Conservation (phyloP, 2,888 invertebrate genomes). For the Anticlea derivata region DNA sequence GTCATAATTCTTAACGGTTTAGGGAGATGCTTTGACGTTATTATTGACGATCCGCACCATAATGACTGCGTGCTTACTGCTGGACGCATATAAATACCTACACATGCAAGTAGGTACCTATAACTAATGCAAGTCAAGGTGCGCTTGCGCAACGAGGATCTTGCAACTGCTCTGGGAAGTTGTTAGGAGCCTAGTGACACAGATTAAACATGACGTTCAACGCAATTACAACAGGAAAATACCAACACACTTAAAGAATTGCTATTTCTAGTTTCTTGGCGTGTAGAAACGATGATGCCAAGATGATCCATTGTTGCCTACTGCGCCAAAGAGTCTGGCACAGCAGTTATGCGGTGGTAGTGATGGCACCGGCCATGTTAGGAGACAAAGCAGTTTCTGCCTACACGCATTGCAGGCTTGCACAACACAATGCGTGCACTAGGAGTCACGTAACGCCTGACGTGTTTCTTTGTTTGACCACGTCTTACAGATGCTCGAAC, state of each 20-base stretch:
- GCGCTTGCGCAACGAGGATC: constrained; percentile 64
- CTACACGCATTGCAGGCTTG: constrained; percentile 42
- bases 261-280: too few species aligned
- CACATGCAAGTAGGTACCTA: too few species aligned
- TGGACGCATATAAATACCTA: too few species aligned
- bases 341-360: constrained; percentile 38
- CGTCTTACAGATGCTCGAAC: constrained; percentile 22
- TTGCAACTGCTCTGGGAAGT: constrained; percentile 40
- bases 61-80: constrained; percentile 39
- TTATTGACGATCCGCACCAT: constrained; percentile 47
- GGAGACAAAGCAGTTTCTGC: constrained; percentile 52
- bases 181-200: constrained; percentile 33
- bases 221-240: constrained; percentile 31
- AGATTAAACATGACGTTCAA: constrained; percentile 32
- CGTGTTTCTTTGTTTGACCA: constrained; percentile 37
- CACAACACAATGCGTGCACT: constrained; percentile 42
- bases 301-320: constrained; percentile 35
- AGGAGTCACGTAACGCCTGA: constrained; percentile 38
- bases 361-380: constrained; percentile 45
- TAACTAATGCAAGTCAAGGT: constrained; percentile 74
- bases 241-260: too few species aligned
- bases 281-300: constrained; percentile 35
- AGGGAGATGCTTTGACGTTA: too few species aligned
- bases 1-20: too few species aligned
- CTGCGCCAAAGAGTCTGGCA: constrained; percentile 48